phyloP scores from a whole-genome alignment of 2,113 vertebrate genomes.

The Tricholaema leucomelas region DNA sequence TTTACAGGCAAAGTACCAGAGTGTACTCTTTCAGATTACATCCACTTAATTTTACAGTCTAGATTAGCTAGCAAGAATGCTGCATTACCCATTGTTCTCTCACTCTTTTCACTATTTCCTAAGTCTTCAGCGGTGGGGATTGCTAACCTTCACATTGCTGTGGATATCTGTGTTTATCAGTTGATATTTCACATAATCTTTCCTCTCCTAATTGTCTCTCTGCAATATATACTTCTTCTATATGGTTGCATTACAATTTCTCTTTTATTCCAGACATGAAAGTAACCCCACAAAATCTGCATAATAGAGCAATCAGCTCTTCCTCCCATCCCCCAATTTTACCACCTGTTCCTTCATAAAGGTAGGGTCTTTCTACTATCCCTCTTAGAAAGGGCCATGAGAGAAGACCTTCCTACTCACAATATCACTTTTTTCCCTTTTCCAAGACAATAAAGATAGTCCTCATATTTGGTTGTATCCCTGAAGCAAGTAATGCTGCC shows the following conservation, averaged over 20 bases:
- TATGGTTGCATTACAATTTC: neutral
- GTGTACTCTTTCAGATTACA: neutral
- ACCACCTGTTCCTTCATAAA: neutral
- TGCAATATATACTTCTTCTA: neutral
- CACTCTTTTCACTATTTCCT: neutral
- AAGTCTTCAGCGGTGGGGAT: neutral
- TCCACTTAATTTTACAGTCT: constrained; percentile 8
- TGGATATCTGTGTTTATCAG: neutral
- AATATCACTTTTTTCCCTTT: neutral
- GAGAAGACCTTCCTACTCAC: neutral
- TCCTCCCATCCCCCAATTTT: neutral
- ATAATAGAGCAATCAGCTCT: neutral
- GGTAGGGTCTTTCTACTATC: neutral
- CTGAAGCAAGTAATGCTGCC: neutral
- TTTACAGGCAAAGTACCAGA: neutral
- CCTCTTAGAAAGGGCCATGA: neutral
- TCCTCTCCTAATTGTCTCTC: neutral
- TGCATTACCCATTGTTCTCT: neutral
- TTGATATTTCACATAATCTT: neutral
- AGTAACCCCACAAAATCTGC: neutral
- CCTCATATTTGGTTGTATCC: neutral
- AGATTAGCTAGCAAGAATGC: neutral
- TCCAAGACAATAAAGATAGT: neutral
- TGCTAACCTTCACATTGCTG: neutral
- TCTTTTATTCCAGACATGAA: neutral